Evolutionary conservation across 30 jellyfish, hydroid and myxozoan species (phyloP).

Genomic region (Morbakka virulenta): DNA sequence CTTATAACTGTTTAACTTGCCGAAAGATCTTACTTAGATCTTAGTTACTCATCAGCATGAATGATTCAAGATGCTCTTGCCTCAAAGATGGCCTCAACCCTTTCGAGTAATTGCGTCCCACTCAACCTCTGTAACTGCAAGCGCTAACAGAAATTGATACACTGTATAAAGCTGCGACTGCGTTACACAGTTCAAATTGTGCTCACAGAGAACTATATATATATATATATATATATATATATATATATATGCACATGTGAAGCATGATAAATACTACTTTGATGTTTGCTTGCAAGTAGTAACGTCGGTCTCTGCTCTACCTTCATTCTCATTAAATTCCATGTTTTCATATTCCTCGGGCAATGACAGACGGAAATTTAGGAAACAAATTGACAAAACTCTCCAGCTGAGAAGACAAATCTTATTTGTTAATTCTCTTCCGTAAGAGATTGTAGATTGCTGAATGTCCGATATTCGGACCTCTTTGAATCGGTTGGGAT

Average conservation of each 20-base stretch:
- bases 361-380: slow-evolving; percentile 13
- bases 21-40: no score
- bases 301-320: slow-evolving; percentile 5
- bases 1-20: not conserved
- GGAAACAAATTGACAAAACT: not conserved
- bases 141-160: slow-evolving; percentile 10
- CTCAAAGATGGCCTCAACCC: no score
- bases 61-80: no score
- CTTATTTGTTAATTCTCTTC: not conserved
- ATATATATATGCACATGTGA: slow-evolving; percentile 39
- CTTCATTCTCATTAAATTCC: not conserved
- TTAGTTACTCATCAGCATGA: no score
- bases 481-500: slow-evolving; percentile 23
- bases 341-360: slow-evolving; percentile 8
- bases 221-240: no score
- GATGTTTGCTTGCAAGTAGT: slow-evolving; percentile 8
- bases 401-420: slow-evolving; percentile 29
- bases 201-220: slow-evolving; percentile 24
- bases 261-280: not conserved
- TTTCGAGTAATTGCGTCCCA: slow-evolving; percentile 11
- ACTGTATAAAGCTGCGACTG: slow-evolving; percentile 1
- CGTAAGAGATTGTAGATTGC: not conserved
- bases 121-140: not conserved
- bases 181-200: slow-evolving; percentile 14
- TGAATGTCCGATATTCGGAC: not conserved